Evolutionary conservation across 2,113 vertebrate species (phyloP), one percentile per base, ranked within the genome.

Genomic region (Pachycephala philippinensis): DNA sequence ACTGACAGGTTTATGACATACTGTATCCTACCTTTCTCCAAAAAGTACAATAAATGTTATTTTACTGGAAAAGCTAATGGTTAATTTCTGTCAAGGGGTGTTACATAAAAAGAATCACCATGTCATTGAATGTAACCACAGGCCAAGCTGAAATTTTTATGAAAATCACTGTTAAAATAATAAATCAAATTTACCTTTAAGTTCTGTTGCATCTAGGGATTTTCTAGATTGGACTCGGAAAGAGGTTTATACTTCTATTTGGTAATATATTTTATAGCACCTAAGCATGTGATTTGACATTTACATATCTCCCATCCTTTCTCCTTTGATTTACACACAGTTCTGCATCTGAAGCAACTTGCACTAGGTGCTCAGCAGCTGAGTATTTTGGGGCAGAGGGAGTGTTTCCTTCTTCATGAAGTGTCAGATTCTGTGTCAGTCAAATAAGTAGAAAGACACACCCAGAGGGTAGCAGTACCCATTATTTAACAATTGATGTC

Each of bases 331-430:
- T 80, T 93, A 35, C 5, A 5, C 6, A 8, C 7, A 39, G 22
- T 40, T 50, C 42, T 28, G 33, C 27, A 52, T 47, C 33, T 40
- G 50, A 60, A 74, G 14, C 7, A 83, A 30, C 39, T 50, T 72
- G 49, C 42, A 63, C 22, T 19, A 75, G 42, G 8, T 70, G 35
- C 20, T 86, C 11, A 60, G 47, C 50, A 76, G 31, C 28, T 61
- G 37, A 75, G 9, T 71, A 15, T 44, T 56, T 77, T 42, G 1
- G 1, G 15, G 2, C 3, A 15, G 2, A 27, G 2, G 18, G 5
- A 22, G n/a, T 60, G 8, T 63, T 87, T 57, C 22, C 24, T 50
- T 78, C 45, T 54, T 74, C 24, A 27, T 16, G 13, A 79, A 42
- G 23, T 26, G 30, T 50, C 59, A 72, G 33, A 6, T 69, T 50